Evolutionary conservation across 2,113 vertebrate species (phyloP).

Genomic region (Strigops habroptila): DNA sequence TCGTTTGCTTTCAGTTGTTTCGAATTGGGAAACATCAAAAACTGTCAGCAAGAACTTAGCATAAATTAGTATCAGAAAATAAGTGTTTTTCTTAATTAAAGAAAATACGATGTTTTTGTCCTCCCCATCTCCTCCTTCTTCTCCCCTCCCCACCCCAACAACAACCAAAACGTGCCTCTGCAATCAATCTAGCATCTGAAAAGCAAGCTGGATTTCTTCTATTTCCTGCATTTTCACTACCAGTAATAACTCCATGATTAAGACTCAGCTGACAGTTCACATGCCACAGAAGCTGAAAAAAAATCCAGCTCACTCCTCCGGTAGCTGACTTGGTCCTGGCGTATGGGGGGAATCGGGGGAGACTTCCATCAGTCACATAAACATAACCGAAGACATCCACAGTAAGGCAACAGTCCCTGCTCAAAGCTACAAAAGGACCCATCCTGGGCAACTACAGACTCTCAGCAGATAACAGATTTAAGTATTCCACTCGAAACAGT

Average conservation of each 20-base stretch:
- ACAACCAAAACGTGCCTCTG: not conserved
- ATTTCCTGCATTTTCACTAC: not conserved
- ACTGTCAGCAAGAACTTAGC: slow-evolving; percentile 4
- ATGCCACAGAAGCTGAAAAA: slow-evolving; percentile 12
- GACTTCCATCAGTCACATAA: not conserved
- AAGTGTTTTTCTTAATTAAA: slow-evolving; percentile 33
- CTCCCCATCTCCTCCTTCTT: not conserved
- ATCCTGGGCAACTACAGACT: not conserved
- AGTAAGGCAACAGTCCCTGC: not conserved
- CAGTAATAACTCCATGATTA: slow-evolving; percentile 53
- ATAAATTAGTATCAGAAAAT: slow-evolving; percentile 36
- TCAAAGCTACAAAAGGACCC: slow-evolving; percentile 2
- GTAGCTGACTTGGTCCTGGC: not conserved
- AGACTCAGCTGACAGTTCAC: slow-evolving; percentile 28
- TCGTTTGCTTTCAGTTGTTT: slow-evolving; percentile 31
- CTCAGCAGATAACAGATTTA: slow-evolving; percentile 40
- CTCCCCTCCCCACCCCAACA: not conserved
- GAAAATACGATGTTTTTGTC: slow-evolving; percentile 1
- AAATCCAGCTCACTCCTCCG: slow-evolving; percentile 23
- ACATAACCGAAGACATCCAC: not conserved
- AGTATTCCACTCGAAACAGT: slow-evolving; percentile 49
- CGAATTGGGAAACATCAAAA: slow-evolving; percentile 6
- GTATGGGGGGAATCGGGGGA: not conserved
- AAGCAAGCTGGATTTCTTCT: slow-evolving; percentile 20
- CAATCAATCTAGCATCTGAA: not conserved